phyloP scores from a whole-genome alignment of 2,888 invertebrate genomes.

The Busseola fusca region DNA sequence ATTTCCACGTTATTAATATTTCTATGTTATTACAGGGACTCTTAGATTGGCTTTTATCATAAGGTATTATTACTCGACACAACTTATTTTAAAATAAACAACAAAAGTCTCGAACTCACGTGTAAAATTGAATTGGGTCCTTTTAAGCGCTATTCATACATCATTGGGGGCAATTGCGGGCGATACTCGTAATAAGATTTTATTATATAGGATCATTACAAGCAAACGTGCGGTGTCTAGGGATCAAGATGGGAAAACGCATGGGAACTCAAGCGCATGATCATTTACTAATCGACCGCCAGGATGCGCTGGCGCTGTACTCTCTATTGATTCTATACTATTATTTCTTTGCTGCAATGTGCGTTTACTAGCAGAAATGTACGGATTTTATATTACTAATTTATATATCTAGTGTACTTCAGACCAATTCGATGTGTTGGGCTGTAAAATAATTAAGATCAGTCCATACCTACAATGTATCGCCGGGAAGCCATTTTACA shows the following conservation, averaged over 20 bases:
- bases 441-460: constrained; percentile 72
- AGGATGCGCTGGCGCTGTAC: constrained; percentile 58
- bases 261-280: constrained; percentile 75
- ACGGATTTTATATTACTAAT: constrained; percentile 52
- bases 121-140: constrained; percentile 76
- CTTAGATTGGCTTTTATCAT: constrained; percentile 26
- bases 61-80: constrained; percentile 41
- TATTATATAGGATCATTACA: constrained; percentile 84
- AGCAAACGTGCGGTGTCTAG: constrained; percentile 81
- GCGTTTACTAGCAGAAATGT: constrained; percentile 50
- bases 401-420: constrained; percentile 44
- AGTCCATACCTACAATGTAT: constrained; percentile 69
- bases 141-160: constrained; percentile 78
- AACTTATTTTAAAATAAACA: constrained; percentile 53
- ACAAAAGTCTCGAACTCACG: constrained; percentile 56
- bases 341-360: constrained; percentile 49
- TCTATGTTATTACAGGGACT: constrained; percentile 22
- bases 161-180: constrained; percentile 77
- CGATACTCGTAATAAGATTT: constrained; percentile 83
- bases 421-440: constrained; percentile 44
- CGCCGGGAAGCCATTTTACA: constrained; percentile 72
- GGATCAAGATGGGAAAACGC: constrained; percentile 77
- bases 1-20: constrained; percentile 25
- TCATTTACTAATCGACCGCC: constrained; percentile 72
- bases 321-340: constrained; percentile 59